Base-by-base conservation (phyloP, 2,888 invertebrate species). In the Colostygia pectinataria region DNA sequence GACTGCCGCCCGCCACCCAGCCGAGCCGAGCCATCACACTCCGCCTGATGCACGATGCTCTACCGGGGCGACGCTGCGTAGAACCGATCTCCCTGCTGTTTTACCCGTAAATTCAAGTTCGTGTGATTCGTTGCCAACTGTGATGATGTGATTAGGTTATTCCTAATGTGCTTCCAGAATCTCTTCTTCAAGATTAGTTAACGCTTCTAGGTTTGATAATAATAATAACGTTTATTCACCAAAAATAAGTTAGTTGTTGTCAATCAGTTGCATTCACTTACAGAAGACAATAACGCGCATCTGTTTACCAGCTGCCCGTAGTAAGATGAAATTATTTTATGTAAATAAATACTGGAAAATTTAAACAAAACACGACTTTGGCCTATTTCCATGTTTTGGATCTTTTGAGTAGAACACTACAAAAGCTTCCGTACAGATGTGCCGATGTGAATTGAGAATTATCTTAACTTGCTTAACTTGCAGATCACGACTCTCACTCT, bases 1-100 rank as follows among this genome's bases (percentile, higher is more conserved):
- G 68, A 84, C 85, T 83, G 79, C 65, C 72, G 38, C 32, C 28
- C 57, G 13, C 33, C 10, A 29, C 52, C 31, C 20, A 12, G 4
- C 33, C 33, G 18, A 43, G 20, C 20, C 49, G 25, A 51, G n/a
- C n/a, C n/a, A n/a, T 43, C 51, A 32, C 51, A 24, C 24, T 6
- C 15, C 47, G 38, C 38, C 39, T 49, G 45, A 33, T 27, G 49
- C 39, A 44, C 51, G 40, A 37, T 41, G 46, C 41, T 33, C 12
- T 2, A 20, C 29, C 12, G 36, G 39, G 8, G 33, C 49, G 48
- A 49, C 59, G 46, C 42, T 31, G n/a, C 13, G 5, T 0, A 0
- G n/a, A 4, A 2, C 20, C 2, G 2, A n/a, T 36, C 42, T 52
- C 52, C 56, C 52, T 15, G 1, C 1, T 28, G 23, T 49, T 42